phyloP scores from a whole-genome alignment of 2,113 vertebrate genomes.

The Bothrops jararaca region DNA sequence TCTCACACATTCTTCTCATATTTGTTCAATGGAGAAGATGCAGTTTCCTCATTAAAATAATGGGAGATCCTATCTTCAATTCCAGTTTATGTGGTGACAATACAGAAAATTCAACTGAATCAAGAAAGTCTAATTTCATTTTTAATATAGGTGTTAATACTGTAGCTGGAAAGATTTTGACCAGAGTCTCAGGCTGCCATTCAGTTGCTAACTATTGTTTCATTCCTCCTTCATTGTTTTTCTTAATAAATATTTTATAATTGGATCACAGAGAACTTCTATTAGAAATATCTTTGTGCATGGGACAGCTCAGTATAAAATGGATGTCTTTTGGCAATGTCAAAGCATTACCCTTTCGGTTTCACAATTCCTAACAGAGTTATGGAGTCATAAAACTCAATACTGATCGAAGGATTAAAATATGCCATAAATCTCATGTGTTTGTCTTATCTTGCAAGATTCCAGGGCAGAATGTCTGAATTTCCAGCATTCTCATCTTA shows the following conservation, averaged over 20 bases:
- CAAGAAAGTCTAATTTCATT: background rate
- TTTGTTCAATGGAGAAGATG: background rate
- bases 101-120: background rate
- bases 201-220: background rate
- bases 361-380: background rate
- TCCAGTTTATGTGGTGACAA: background rate
- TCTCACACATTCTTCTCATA: background rate
- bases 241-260: background rate
- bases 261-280: background rate
- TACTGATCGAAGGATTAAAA: background rate
- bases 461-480: background rate
- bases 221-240: background rate
- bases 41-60: background rate
- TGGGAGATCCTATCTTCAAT: background rate
- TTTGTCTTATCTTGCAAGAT: background rate
- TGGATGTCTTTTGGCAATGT: background rate
- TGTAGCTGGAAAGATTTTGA: background rate
- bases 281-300: background rate
- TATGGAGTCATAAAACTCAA: background rate
- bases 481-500: background rate
- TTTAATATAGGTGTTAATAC: background rate
- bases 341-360: background rate
- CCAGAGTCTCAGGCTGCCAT: background rate
- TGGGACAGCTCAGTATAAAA: background rate
- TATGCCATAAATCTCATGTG: background rate